Conservation (phyloP, 1,140 invertebrate species). For the Drosophila pallidifrons region DNA sequence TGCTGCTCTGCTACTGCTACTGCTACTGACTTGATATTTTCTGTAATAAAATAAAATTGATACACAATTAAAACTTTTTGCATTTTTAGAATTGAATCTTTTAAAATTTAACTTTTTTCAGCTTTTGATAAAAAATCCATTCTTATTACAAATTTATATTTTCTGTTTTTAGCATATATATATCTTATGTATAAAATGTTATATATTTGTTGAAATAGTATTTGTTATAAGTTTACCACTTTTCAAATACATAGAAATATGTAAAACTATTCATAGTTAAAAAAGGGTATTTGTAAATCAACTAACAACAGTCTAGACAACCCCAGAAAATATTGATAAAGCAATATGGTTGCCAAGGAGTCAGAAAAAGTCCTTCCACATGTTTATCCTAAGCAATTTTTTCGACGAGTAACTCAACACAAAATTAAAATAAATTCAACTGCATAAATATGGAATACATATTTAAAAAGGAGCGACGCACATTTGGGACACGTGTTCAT, state of each 20-base stretch:
- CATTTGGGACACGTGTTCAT: slow-evolving; percentile 89
- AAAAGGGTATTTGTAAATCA: not conserved
- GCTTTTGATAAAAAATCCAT: too few relatives aligned
- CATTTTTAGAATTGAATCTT: too few relatives aligned
- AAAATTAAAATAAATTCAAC: not conserved
- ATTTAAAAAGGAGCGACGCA: slow-evolving; percentile 87
- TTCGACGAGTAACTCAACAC: not conserved
- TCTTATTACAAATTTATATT: too few relatives aligned
- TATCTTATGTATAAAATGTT: not conserved
- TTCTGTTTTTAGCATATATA: not conserved
- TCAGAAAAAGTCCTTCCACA: not conserved
- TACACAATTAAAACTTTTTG: slow-evolving; percentile 2
- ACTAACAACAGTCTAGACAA: not conserved
- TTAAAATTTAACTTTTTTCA: too few relatives aligned
- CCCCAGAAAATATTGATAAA: slow-evolving; percentile 31
- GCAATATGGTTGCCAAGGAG: slow-evolving; percentile 31
- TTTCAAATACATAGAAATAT: too few relatives aligned
- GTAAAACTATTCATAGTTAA: too few relatives aligned
- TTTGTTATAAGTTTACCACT: too few relatives aligned
- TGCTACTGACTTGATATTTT: slow-evolving; percentile 53
- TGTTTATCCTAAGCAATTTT: not conserved
- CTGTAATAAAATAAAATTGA: slow-evolving; percentile 72
- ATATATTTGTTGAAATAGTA: not conserved
- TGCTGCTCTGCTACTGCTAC: too few relatives aligned
- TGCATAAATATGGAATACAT: slow-evolving; percentile 69